A percentile compares a stretch with the other conserved stretches of the same genome.
These are phyloP conservation scores for Agapornis canus DNA, from an alignment of 2,797 vertebrate genomes.

Conservation along the genomic window DNA sequence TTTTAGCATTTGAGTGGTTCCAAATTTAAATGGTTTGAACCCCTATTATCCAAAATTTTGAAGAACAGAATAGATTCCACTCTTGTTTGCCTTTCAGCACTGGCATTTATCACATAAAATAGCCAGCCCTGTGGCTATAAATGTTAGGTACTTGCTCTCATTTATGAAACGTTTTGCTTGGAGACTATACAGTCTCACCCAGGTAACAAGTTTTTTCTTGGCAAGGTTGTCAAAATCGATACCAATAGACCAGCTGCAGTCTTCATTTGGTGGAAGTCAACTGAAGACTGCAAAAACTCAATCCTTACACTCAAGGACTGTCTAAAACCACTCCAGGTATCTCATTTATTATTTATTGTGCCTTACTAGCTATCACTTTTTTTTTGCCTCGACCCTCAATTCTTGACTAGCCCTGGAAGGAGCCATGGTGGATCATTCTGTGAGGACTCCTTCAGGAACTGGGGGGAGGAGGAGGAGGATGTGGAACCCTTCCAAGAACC, in stretches of 20 bases:
- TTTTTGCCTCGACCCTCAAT: neutral
- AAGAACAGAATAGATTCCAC: neutral
- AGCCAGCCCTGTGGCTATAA: neutral
- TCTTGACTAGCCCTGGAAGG: neutral
- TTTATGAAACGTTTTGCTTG: neutral
- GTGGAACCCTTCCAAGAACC: neutral
- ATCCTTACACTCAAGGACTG: neutral
- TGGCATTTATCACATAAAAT: neutral
- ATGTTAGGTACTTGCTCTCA: neutral
- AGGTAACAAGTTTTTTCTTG: neutral
- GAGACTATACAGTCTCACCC: neutral
- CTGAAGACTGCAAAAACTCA: neutral
- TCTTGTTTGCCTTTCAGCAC: neutral
- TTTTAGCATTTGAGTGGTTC: neutral
- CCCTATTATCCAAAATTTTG: neutral
- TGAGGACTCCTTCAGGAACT: neutral
- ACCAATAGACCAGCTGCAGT: neutral
- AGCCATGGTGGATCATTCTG: fast-evolving
- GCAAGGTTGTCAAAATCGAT: neutral
- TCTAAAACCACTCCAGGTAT: neutral
- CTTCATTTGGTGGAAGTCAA: neutral
- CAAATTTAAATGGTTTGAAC: neutral
- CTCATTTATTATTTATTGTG: neutral
- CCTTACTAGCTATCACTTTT: neutral
- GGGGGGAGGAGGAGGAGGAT: neutral